These are phyloP conservation scores for Trimorus sp. DNA, from an alignment of 2,888 invertebrate genomes.

Conservation along the genomic window DNA sequence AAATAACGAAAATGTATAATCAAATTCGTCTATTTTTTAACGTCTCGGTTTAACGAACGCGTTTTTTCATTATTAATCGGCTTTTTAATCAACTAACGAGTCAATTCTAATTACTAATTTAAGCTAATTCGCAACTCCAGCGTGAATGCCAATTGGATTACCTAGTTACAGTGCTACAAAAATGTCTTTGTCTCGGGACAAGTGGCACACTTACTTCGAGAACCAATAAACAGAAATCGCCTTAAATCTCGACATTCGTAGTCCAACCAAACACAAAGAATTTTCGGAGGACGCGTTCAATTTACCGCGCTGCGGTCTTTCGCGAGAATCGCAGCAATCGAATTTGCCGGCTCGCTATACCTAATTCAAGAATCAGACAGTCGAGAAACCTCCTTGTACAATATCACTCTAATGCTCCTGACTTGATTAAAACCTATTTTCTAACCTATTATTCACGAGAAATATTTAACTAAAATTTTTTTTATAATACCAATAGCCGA, in stretches of 20 bases:
- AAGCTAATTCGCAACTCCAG: slow-evolving; percentile 3
- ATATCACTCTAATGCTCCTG: no score
- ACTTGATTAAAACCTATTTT: no score
- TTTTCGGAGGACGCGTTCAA: slow-evolving; percentile 3
- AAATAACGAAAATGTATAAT: no score
- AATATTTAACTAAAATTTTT: no score
- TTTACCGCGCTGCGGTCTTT: background rate
- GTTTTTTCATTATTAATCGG: no score
- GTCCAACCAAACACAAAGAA: slow-evolving; percentile 12
- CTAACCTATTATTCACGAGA: no score
- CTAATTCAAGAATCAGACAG: background rate
- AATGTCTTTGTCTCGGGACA: slow-evolving; percentile 20
- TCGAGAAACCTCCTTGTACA: background rate
- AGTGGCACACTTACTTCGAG: slow-evolving; percentile 8
- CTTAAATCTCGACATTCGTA: slow-evolving; percentile 21
- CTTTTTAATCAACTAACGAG: no score
- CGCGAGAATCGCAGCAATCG: background rate
- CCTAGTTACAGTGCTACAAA: slow-evolving; percentile 14
- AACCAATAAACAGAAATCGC: slow-evolving; percentile 20
- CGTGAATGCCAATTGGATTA: slow-evolving; percentile 26
- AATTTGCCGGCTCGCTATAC: background rate
- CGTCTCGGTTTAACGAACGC: no score
- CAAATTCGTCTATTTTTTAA: no score
- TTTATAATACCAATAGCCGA: no score
- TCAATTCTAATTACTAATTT: slow-evolving; percentile 5